Conservation (phyloP, 2,888 invertebrate species). For the Troilus luridus region DNA sequence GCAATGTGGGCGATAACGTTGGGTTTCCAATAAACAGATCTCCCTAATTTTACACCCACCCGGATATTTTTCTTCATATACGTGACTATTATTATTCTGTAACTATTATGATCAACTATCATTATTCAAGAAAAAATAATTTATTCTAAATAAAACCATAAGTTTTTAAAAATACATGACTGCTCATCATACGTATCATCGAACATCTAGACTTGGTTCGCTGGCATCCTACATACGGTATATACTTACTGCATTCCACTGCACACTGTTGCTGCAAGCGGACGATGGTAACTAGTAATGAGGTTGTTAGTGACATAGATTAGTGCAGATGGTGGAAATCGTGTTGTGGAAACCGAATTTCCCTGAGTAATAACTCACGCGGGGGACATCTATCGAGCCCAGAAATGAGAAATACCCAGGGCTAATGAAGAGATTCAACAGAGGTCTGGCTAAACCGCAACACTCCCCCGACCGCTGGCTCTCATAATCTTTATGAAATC, state of each 20-base stretch:
- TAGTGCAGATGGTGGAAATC: neutral
- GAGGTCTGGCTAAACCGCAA: neutral
- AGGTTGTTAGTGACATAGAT: neutral
- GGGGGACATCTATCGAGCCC: neutral
- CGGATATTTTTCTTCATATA: no score
- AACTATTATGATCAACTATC: no score
- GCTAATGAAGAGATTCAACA: neutral
- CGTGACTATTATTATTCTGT: no score
- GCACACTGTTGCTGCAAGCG: neutral
- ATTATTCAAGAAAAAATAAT: no score
- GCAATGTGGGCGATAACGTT: no score
- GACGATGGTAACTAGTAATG: neutral
- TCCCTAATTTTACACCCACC: no score
- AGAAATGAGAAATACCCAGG: constrained; percentile 3
- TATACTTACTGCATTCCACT: neutral
- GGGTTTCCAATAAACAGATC: no score
- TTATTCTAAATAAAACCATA: no score
- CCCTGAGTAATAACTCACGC: neutral
- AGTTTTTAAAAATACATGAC: no score
- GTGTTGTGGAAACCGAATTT: neutral
- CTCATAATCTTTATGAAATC: neutral
- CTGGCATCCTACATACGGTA: no score
- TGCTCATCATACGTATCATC: no score
- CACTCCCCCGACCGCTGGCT: neutral
- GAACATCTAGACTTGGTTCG: no score